Evolutionary conservation across 2,113 vertebrate species (phyloP).

Genomic region (Cephalopholis sonnerati): DNA sequence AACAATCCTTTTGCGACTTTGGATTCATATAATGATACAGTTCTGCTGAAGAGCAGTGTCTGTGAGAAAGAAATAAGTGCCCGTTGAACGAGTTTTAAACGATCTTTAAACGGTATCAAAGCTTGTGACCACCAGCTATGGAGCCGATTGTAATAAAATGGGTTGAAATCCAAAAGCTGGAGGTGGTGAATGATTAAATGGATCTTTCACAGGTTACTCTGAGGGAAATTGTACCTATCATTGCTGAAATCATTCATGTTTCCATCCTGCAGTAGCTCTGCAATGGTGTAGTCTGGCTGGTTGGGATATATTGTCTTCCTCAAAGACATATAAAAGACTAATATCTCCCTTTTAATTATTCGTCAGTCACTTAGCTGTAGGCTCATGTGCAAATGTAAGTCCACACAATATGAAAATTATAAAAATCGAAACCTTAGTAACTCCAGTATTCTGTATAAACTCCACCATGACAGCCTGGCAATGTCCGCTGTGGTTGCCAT

Average conservation of each 20-base stretch:
- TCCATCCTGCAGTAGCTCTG: neutral
- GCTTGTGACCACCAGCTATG: neutral
- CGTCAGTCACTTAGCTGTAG: neutral
- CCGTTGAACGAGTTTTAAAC: neutral
- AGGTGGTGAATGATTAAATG: neutral
- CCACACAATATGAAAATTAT: neutral
- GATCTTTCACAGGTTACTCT: neutral
- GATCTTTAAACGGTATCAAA: neutral
- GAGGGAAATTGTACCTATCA: neutral
- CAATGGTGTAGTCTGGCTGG: neutral
- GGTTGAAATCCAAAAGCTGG: neutral
- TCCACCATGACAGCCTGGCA: constrained; percentile 41
- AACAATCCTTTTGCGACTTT: neutral
- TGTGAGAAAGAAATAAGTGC: neutral
- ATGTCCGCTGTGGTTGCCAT: constrained; percentile 56
- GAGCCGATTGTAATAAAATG: neutral
- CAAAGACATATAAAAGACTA: neutral
- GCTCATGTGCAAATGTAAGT: neutral
- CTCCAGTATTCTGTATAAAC: constrained; percentile 17
- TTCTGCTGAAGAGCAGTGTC: neutral
- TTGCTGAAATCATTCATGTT: neutral
- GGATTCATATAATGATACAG: neutral
- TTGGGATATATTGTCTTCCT: neutral
- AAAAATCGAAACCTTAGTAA: constrained; percentile 15
- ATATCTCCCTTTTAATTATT: neutral